These are phyloP conservation scores for Mamestra brassicae DNA, from an alignment of 2,888 invertebrate species.

Conservation along the genomic window DNA sequence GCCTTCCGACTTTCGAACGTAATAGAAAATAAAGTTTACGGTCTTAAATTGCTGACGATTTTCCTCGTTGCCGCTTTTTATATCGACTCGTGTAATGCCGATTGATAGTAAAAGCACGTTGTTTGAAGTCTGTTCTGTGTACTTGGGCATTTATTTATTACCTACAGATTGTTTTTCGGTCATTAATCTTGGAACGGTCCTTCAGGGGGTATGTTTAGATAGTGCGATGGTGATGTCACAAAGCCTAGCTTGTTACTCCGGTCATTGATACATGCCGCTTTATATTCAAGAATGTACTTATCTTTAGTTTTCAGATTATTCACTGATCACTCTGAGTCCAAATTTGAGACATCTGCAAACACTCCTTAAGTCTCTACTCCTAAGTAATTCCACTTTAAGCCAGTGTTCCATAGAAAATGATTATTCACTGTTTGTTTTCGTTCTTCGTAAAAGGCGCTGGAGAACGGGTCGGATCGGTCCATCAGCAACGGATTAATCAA, in stretches of 20 bases:
- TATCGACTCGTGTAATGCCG: neutral
- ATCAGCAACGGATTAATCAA: conserved; percentile 29
- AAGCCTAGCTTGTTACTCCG: neutral
- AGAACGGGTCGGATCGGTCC: neutral
- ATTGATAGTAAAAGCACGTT: conserved; percentile 31
- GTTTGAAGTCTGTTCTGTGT: neutral
- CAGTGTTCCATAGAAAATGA: conserved; percentile 7
- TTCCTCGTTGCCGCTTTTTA: conserved; percentile 34
- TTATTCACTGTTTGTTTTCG: conserved; percentile 17
- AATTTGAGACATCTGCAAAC: conserved; percentile 22
- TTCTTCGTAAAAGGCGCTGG: neutral
- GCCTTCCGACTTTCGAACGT: conserved; percentile 48
- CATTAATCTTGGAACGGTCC: neutral
- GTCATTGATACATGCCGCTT: neutral
- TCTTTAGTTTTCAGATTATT: conserved; percentile 14
- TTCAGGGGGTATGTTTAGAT: neutral
- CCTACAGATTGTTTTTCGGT: neutral
- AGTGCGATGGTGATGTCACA: neutral
- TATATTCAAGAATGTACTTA: conserved; percentile 1
- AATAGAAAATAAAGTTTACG: conserved; percentile 62
- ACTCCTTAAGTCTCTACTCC: conserved; percentile 10
- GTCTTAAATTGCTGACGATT: conserved; percentile 43
- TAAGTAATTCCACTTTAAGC: neutral
- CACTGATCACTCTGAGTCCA: neutral
- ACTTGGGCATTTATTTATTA: neutral